Percentiles rank a stretch among this genome's conserved stretches.
These are phyloP conservation scores for Nestor notabilis DNA, from an alignment of 2,113 vertebrate genomes.

Conservation along the genomic window DNA sequence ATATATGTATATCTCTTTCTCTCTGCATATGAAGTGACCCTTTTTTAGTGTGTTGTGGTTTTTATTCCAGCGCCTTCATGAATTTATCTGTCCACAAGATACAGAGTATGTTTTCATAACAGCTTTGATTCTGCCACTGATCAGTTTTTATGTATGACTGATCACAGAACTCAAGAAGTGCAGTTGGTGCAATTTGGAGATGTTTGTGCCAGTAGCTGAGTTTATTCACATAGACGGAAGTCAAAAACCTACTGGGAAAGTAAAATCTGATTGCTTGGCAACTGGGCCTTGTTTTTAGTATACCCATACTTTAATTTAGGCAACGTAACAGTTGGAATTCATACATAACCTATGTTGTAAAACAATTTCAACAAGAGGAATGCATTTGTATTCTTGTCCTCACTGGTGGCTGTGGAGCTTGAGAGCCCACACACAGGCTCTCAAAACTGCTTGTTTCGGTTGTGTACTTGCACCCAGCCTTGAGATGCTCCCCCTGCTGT, in stretches of 20 bases:
- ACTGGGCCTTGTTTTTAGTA: constrained; percentile 37
- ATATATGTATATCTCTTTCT: not conserved
- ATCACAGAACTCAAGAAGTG: constrained; percentile 4
- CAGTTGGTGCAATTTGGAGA: not conserved
- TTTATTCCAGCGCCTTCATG: not conserved
- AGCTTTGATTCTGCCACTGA: constrained; percentile 25
- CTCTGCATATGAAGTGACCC: not conserved
- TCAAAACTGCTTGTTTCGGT: not conserved
- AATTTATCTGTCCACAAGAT: not conserved
- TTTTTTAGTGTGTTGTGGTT: not conserved
- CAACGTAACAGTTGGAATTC: constrained; percentile 25
- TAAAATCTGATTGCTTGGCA: constrained; percentile 51
- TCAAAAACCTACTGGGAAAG: constrained; percentile 9
- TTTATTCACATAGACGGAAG: not conserved
- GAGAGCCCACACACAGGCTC: not conserved
- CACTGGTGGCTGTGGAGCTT: not conserved
- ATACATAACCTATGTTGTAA: constrained; percentile 11
- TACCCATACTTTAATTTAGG: constrained; percentile 15
- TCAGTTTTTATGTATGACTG: constrained; percentile 30
- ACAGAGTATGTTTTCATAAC: not conserved
- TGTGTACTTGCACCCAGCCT: not conserved
- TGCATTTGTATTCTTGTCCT: not conserved
- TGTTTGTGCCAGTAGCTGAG: not conserved
- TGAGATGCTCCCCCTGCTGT: not conserved
- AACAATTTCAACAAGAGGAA: not conserved